Evolutionary conservation across 2,797 vertebrate species (phyloP).

Genomic region (Microhierax caerulescens): DNA sequence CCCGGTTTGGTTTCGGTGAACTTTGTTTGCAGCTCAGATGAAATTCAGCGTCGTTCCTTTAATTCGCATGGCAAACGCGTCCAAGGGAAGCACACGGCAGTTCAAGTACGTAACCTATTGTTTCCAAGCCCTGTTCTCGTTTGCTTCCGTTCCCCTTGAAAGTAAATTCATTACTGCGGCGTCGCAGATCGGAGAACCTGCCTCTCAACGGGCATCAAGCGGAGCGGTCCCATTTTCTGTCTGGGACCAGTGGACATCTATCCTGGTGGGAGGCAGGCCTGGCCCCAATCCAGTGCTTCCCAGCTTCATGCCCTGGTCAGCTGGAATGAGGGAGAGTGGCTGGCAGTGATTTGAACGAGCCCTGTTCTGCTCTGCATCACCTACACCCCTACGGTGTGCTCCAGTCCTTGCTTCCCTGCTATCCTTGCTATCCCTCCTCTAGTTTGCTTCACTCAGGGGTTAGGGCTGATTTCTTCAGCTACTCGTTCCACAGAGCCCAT

Average conservation of each 20-base stretch:
- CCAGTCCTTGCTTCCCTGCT: background rate
- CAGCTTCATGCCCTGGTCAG: background rate
- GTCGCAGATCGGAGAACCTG: accelerated
- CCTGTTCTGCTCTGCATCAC: background rate
- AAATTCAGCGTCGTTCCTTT: background rate
- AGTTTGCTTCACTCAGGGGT: background rate
- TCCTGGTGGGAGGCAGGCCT: background rate
- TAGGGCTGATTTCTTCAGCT: background rate
- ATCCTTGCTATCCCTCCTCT: background rate
- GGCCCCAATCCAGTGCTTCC: background rate
- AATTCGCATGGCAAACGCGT: background rate
- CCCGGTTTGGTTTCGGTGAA: background rate
- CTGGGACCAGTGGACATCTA: background rate
- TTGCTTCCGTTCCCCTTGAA: background rate
- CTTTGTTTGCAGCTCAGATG: background rate
- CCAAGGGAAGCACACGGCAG: background rate
- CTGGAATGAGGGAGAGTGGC: background rate
- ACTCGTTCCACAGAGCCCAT: background rate
- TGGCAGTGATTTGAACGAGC: background rate
- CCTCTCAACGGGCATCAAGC: background rate
- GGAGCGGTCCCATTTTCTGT: accelerated
- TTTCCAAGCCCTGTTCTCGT: background rate
- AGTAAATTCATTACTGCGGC: background rate
- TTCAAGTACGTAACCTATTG: background rate
- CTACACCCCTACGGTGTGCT: accelerated